Evolutionary conservation across 2,888 invertebrate genomes (phyloP).

Genomic region (Fabriciana adippe): DNA sequence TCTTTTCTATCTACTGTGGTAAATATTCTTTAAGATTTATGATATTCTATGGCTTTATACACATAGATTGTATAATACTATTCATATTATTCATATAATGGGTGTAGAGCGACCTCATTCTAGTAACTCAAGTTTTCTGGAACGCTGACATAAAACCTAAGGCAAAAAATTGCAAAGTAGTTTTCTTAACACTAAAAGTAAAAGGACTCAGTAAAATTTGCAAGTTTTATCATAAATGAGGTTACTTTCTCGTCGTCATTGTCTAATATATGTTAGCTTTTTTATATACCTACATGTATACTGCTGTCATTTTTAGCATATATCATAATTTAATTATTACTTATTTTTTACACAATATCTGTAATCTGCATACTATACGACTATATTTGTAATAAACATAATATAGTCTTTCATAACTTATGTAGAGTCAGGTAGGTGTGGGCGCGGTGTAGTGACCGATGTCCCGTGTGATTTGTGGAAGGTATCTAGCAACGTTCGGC

Average conservation of each 20-base stretch:
- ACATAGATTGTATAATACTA: neutral
- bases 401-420: conserved; percentile 9
- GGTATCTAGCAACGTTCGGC: conserved; percentile 7
- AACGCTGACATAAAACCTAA: conserved; percentile 25
- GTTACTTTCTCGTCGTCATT: no score
- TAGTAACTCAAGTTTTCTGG: conserved; percentile 14
- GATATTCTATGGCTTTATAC: neutral
- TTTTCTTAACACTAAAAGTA: conserved; percentile 7
- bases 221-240: neutral
- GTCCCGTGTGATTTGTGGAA: conserved; percentile 12
- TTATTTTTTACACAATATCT: no score
- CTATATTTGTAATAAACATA: no score
- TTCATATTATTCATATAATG: neutral
- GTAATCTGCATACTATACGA: no score
- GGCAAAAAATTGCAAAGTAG: conserved; percentile 10
- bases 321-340: no score
- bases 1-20: neutral
- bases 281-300: no score
- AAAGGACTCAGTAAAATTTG: neutral
- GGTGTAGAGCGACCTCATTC: conserved; percentile 15
- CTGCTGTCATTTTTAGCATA: no score
- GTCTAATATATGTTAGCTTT: no score
- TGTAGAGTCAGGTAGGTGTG: conserved; percentile 37
- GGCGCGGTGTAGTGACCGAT: conserved; percentile 54
- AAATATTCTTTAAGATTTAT: neutral